Conservation (phyloP, 2,888 invertebrate genomes). For the Piscicola geometra region DNA sequence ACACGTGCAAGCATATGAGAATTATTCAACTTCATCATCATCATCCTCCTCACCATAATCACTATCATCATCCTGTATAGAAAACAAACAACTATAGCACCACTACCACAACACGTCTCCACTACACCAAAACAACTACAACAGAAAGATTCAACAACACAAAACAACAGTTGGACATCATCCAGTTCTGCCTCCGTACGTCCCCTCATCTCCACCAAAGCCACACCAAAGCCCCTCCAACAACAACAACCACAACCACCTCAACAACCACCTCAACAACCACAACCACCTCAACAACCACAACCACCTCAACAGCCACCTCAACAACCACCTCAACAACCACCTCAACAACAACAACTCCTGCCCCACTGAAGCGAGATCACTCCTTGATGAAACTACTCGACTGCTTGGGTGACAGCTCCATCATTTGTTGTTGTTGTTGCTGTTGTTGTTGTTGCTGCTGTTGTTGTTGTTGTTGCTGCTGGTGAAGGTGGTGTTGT, state of each 20-base stretch:
- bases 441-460: slow-evolving; percentile 8
- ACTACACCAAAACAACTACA: too few relatives aligned
- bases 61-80: too few relatives aligned
- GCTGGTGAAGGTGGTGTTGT: not conserved
- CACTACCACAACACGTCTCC: too few relatives aligned
- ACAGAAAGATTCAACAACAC: too few relatives aligned
- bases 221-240: too few relatives aligned
- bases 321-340: not conserved
- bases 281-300: not conserved
- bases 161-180: too few relatives aligned
- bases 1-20: too few relatives aligned
- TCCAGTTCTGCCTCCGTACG: too few relatives aligned
- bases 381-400: slow-evolving; percentile 2
- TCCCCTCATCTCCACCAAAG: too few relatives aligned
- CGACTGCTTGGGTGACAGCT: not conserved
- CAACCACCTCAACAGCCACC: not conserved
- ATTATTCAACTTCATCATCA: too few relatives aligned
- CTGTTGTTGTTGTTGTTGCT: not conserved
- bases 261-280: slow-evolving; percentile 5
- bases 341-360: not conserved
- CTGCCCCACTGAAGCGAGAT: not conserved
- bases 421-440: slow-evolving; percentile 12
- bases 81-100: too few relatives aligned
- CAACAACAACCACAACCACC: not conserved
- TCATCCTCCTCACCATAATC: too few relatives aligned